Base-by-base conservation (phyloP, 2,888 invertebrate genomes). In the Hirtodrosophila duncani region DNA sequence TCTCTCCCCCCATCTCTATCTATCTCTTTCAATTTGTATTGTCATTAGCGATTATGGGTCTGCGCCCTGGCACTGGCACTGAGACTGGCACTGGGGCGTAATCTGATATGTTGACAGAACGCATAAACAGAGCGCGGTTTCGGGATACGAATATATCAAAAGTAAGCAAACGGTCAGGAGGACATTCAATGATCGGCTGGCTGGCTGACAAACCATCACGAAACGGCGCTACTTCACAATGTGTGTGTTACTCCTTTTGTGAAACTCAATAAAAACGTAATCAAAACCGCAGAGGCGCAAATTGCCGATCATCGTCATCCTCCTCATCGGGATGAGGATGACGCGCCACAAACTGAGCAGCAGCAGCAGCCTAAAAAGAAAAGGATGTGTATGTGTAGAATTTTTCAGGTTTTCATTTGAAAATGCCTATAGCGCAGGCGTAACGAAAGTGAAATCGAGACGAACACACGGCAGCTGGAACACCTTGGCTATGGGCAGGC, bases 371-470 rank as follows among this genome's bases (percentile, higher is more conserved):
- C n/a, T n/a, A n/a, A n/a, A n/a, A 30, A 33, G 13, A 49, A 52
- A 44, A 42, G 31, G 29, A 34, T 20, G 16, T 20, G 34, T 11
- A 17, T 17, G 6, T 7, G 43, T n/a, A n/a, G 44, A 60, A 50
- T 44, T 55, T 51, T 45, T 52, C 61, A 48, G 41, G 56, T 72
- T 78, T 81, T 81, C 79, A 70, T 55, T 51, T 55, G 81, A 74
- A 78, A 72, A 37, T 34, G 34, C 37, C 21, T 60, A 18, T 53
- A 65, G 72, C 59, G 55, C 59, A 61, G 69, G 81, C 80, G 71
- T 75, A 75, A 60, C 82, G 75, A 77, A 77, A 81, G 82, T 81
- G 82, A 77, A 77, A 77, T 81, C 80, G 82, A 77, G 72, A 80
- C 68, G 48, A 42, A 37, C 30, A 55, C 44, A 37, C 70, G 69